Evolutionary conservation across 2,888 invertebrate species (phyloP).

Genomic region (Acronicta leporina): DNA sequence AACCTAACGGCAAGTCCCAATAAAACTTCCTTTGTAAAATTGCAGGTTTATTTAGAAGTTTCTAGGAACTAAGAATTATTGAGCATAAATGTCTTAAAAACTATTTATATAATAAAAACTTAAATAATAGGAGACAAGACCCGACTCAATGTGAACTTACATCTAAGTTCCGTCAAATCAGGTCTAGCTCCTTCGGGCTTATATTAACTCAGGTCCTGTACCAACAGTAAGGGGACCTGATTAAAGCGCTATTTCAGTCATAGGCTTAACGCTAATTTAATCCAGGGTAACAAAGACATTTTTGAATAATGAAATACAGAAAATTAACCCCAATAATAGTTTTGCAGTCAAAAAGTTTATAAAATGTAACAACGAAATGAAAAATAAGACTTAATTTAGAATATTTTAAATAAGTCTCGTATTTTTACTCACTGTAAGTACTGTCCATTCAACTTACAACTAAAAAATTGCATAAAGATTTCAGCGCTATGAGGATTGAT

Average conservation of each 20-base stretch:
- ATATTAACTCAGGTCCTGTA: slow-evolving; percentile 5
- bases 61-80: slow-evolving; percentile 62
- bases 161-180: slow-evolving; percentile 70
- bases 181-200: slow-evolving; percentile 31
- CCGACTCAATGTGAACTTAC: slow-evolving; percentile 69
- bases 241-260: slow-evolving; percentile 50
- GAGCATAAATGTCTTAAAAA: slow-evolving; percentile 51
- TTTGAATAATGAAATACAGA: neutral
- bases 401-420: no score
- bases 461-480: no score
- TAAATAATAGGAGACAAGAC: slow-evolving; percentile 45
- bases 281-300: slow-evolving; percentile 73
- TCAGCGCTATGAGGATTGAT: no score
- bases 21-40: slow-evolving; percentile 49
- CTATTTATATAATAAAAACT: slow-evolving; percentile 18
- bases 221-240: slow-evolving; percentile 6
- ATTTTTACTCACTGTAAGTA: no score
- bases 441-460: no score
- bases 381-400: neutral
- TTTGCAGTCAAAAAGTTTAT: neutral
- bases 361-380: neutral
- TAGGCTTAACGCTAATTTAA: slow-evolving; percentile 39
- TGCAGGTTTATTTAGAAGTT: slow-evolving; percentile 46
- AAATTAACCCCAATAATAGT: neutral
- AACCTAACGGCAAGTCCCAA: slow-evolving; percentile 32